phyloP scores from a whole-genome alignment of 2,888 invertebrate genomes.

The Chrysotoxum bicinctum region DNA sequence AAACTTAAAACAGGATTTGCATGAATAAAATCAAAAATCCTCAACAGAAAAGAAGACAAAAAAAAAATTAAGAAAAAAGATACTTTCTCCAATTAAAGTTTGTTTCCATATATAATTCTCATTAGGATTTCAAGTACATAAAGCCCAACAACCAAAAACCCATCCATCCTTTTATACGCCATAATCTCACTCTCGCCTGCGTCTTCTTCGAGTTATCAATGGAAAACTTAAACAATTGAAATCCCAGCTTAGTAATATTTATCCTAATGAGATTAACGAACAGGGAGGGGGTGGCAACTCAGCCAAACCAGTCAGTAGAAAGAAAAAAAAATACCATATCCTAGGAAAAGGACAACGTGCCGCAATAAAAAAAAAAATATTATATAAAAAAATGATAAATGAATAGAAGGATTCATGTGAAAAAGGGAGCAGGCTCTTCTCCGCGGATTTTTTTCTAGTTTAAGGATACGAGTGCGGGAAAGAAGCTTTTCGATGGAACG shows the following conservation, averaged over 20 bases:
- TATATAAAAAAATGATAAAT: slow-evolving; percentile 66
- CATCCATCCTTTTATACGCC: slow-evolving; percentile 57
- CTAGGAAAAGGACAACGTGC: slow-evolving; percentile 68
- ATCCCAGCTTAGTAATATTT: slow-evolving; percentile 73
- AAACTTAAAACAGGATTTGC: slow-evolving; percentile 66
- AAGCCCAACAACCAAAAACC: slow-evolving; percentile 43
- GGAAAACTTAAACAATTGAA: slow-evolving; percentile 73
- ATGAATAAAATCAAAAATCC: slow-evolving; percentile 65
- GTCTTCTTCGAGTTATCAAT: slow-evolving; percentile 62
- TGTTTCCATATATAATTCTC: slow-evolving; percentile 73
- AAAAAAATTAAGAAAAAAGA: slow-evolving; percentile 20
- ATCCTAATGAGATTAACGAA: slow-evolving; percentile 73
- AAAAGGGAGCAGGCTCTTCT: slow-evolving; percentile 62
- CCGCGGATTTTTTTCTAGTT: slow-evolving; percentile 33
- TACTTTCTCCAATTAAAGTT: slow-evolving; percentile 63
- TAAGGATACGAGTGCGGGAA: slow-evolving; percentile 32
- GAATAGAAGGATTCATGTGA: slow-evolving; percentile 73
- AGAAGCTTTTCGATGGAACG: slow-evolving; percentile 61
- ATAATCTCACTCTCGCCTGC: slow-evolving; percentile 53
- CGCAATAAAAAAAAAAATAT: slow-evolving; percentile 36
- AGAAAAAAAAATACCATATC: slow-evolving; percentile 6
- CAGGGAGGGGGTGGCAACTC: neutral
- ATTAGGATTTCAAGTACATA: slow-evolving; percentile 65
- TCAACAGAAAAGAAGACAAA: slow-evolving; percentile 13
- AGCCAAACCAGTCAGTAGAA: slow-evolving; percentile 45